These are phyloP conservation scores for Melanotaenia duboulayi DNA, from an alignment of 2,113 vertebrate species.

Conservation along the genomic window DNA sequence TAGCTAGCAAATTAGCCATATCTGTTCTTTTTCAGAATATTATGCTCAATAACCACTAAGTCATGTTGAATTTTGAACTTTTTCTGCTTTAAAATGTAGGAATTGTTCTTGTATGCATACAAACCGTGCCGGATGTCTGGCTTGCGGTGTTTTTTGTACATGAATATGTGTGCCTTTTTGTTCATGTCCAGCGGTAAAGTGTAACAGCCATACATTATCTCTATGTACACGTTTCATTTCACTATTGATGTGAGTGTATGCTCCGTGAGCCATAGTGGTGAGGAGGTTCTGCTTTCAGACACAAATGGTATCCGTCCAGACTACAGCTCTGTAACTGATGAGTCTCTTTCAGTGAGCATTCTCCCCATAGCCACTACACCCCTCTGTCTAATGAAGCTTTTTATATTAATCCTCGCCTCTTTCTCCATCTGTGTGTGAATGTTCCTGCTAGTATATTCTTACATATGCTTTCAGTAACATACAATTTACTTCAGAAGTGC, in stretches of 20 bases:
- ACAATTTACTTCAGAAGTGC: neutral
- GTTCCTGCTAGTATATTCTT: neutral
- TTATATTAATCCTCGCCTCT: slow-evolving; percentile 10
- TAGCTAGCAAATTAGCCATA: neutral
- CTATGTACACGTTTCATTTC: slow-evolving; percentile 44
- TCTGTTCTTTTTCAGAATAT: too few species aligned
- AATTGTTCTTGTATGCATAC: too few species aligned
- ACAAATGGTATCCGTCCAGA: slow-evolving; percentile 46
- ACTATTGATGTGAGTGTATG: slow-evolving; percentile 43
- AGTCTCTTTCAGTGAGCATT: slow-evolving; percentile 62
- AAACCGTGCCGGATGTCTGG: too few species aligned
- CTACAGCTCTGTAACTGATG: slow-evolving; percentile 48
- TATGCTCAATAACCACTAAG: too few species aligned
- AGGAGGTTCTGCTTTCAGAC: slow-evolving; percentile 49
- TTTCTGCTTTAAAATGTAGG: too few species aligned
- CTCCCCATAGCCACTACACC: slow-evolving; percentile 55
- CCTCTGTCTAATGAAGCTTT: slow-evolving; percentile 35
- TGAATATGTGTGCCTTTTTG: slow-evolving; percentile 13
- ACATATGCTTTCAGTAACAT: neutral
- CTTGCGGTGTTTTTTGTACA: neutral
- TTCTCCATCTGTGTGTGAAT: neutral
- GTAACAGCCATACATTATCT: slow-evolving; percentile 27
- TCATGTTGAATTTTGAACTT: too few species aligned
- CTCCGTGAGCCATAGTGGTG: slow-evolving; percentile 39
- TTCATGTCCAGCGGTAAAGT: slow-evolving; percentile 16